Evolutionary conservation across 1,140 invertebrate species (phyloP), one percentile per base, ranked within the genome.

Genomic region (Trichoplusia ni): DNA sequence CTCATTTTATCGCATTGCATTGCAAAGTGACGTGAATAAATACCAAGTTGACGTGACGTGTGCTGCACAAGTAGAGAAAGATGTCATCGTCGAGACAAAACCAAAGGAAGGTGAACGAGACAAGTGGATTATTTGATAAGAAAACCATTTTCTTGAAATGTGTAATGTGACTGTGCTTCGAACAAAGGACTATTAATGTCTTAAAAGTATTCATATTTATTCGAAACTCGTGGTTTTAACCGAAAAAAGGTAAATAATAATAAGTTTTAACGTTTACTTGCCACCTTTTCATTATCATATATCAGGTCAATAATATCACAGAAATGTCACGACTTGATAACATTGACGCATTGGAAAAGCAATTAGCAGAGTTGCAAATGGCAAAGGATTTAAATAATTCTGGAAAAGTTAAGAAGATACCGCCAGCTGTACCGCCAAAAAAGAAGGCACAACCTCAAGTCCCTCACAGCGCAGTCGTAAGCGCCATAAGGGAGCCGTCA

Each of bases 371-470:
- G 64, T 73, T 93, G 37, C 91, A 92, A 70, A 80, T 92, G 75
- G 72, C 81, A 49, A 91, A 89, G 46, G 84, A 90, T 35, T 29
- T 73, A 9, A 79, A 77, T 73, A 72, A 68, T 2, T 61, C 80
- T 16, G 77, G 77, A 38, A 84, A 80, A 66, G 77, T 80, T 2
- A 95, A 94, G 71, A 96, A 95, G 84, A 86, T 95, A 58, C 95
- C 94, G 61, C 95, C 95, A 54, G 94, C 94, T 42, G 85, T 95
- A 47, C 95, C 95, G 29, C 95, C 95, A n/a, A 96, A 96, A 85
- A 95, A 95, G 38, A 95, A 95, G 88, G 92, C 93, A 61, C 92
- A 94, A 76, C 94, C 94, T n/a, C 93, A 94, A 92, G 94, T 94
- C 76, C 91, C 90, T 69, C 86, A 90, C 64, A 85, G 84, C 73